These are phyloP conservation scores for Limenitis camilla DNA, from an alignment of 2,888 invertebrate species.

Conservation along the genomic window DNA sequence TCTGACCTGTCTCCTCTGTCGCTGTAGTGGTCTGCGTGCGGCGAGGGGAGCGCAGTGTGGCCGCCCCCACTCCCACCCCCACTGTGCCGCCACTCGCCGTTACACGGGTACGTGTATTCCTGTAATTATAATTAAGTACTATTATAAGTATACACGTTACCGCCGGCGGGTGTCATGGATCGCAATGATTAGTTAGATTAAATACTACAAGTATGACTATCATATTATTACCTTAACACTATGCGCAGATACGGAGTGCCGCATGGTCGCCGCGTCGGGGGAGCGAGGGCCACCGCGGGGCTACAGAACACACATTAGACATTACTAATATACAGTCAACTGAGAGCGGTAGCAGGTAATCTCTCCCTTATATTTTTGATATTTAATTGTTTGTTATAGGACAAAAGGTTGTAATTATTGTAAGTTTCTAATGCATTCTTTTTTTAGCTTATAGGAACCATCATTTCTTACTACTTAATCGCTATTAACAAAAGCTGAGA, in stretches of 20 bases:
- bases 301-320: conserved; percentile 20
- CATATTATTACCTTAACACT: conserved; percentile 78
- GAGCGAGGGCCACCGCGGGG: conserved; percentile 38
- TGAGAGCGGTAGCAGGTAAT: neutral
- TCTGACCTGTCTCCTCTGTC: conserved; percentile 44
- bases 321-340: neutral
- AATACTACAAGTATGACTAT: too few relatives aligned
- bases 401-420: too few relatives aligned
- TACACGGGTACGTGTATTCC: conserved; percentile 53
- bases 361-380: neutral
- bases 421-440: too few relatives aligned
- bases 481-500: too few relatives aligned
- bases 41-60: conserved; percentile 35
- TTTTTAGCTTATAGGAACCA: neutral
- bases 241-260: conserved; percentile 81
- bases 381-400: neutral
- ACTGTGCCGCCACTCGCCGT: conserved; percentile 50
- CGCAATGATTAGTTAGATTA: too few relatives aligned
- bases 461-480: too few relatives aligned
- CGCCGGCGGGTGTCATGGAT: too few relatives aligned
- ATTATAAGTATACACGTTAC: too few relatives aligned
- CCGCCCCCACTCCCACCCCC: too few relatives aligned
- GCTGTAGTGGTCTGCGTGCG: conserved; percentile 40
- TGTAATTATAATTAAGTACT: conserved; percentile 24
- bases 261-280: conserved; percentile 72